phyloP scores from a whole-genome alignment of 1,140 invertebrate species.

The Macrotrachela quadricornifera region DNA sequence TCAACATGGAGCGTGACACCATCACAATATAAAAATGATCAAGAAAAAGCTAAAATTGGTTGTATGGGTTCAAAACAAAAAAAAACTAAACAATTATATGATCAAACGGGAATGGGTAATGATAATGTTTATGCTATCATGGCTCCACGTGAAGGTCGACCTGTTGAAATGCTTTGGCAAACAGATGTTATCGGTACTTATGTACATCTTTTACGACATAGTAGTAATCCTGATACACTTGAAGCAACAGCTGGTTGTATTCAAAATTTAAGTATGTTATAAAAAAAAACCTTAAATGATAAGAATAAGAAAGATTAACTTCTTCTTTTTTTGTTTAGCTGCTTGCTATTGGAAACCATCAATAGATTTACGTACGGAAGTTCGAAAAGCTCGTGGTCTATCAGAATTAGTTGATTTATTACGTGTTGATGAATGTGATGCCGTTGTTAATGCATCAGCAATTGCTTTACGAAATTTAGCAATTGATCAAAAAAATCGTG shows the following conservation, averaged over 20 bases:
- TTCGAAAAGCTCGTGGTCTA: constrained; percentile 83
- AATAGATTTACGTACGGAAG: constrained; percentile 50
- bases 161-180: constrained; percentile 86
- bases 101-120: too few species aligned
- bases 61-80: constrained; percentile 24
- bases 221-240: constrained; percentile 85
- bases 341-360: constrained; percentile 36
- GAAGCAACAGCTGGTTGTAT: constrained; percentile 93
- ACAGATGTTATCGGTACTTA: constrained; percentile 76
- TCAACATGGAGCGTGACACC: too few species aligned
- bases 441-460: constrained; percentile 91
- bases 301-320: too few species aligned
- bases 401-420: constrained; percentile 84
- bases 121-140: constrained; percentile 33
- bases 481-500: constrained; percentile 44
- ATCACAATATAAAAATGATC: too few species aligned
- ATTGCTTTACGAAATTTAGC: constrained; percentile 85
- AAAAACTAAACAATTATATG: constrained; percentile 25
- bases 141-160: constrained; percentile 44
- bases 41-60: constrained; percentile 10
- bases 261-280: too few species aligned
- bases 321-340: too few species aligned
- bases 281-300: too few species aligned
- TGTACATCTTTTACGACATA: constrained; percentile 68
- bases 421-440: constrained; percentile 50